Percentiles rank a stretch among this genome's conserved stretches.
phyloP scores from a whole-genome alignment of 2,113 vertebrate species.

The Cygnus buccinator region DNA sequence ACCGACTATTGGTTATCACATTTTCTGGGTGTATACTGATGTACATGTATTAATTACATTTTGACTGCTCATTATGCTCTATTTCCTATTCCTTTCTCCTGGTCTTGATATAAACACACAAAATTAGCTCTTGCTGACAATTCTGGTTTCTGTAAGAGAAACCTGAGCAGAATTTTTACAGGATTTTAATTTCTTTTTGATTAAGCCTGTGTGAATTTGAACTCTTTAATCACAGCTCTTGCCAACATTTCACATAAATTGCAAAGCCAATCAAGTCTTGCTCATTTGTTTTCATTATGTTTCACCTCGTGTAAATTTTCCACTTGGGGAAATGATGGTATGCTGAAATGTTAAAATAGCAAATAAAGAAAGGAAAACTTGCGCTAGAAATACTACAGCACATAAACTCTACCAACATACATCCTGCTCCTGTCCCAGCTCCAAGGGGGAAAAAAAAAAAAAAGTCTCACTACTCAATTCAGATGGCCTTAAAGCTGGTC shows the following conservation, averaged over 20 bases:
- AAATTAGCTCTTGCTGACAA: constrained; percentile 32
- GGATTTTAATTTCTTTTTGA: constrained; percentile 67
- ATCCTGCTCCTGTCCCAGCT: not conserved
- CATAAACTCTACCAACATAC: not conserved
- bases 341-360: constrained; percentile 49
- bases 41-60: not conserved
- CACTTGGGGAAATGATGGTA: constrained; percentile 18
- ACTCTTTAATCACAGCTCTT: constrained; percentile 53
- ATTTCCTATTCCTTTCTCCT: constrained; percentile 17
- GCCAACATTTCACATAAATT: constrained; percentile 54
- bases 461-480: not conserved
- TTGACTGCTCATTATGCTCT: not conserved
- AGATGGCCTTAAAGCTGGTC: not conserved
- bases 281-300: constrained; percentile 47
- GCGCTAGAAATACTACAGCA: not conserved
- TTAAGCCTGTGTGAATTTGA: constrained; percentile 52
- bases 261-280: constrained; percentile 60
- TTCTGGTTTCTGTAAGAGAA: constrained; percentile 47
- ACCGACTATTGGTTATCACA: not conserved
- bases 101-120: constrained; percentile 4
- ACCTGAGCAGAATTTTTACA: constrained; percentile 4
- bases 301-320: constrained; percentile 37
- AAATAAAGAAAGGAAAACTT: constrained; percentile 52
- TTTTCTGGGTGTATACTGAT: not conserved
- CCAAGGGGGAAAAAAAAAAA: not conserved